Base-by-base conservation (phyloP, 1,140 invertebrate genomes). In the Megalopta genalis region DNA sequence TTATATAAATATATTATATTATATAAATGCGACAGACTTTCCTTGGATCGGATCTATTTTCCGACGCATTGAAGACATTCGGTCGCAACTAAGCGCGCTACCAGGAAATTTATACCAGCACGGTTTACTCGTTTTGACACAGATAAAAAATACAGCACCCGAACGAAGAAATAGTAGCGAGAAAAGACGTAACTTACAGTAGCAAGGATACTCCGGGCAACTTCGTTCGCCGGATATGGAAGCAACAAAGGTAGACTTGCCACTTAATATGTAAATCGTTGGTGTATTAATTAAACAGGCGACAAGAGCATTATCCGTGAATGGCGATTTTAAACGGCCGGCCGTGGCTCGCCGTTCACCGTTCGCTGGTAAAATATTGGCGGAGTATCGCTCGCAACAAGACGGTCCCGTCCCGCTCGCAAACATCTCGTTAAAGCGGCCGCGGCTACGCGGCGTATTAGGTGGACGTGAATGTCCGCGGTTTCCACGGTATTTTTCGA, bases 401-500 rank as follows among this genome's bases (percentile, higher is more conserved):
- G 68, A 78, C 64, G 76, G 76, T 71, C 68, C 72, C 23, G n/a
- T n/a, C n/a, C n/a, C n/a, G n/a, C n/a, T n/a, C n/a, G 32, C 23
- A 60, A 62, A 60, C 65, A 64, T 80, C 68, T 63, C 21, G 62
- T 85, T 85, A 84, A 12, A 46, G 42, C 42, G 5, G 42, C 42
- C 42, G 42, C 60, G 60, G 16, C n/a, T n/a, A 2, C 49, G 37
- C 32, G n/a, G 25, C 16, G 10, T 25, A 9, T 37, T 7, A 42
- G 62, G 63, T 27, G 63, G 23, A 37, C 27, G 21, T n/a, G 18
- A 21, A n/a, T n/a, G 54, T n/a, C 25, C 27, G 42, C 18, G 37
- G 62, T 62, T 23, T 60, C 25, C 39, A 21, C 23, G 39, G 27
- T 5, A 12, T 72, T 84, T 85, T 84, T 77, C 64, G 8, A 27